These are phyloP conservation scores for Rhombomys opimus DNA, from an alignment of 2,113 vertebrate genomes.

Conservation along the genomic window DNA sequence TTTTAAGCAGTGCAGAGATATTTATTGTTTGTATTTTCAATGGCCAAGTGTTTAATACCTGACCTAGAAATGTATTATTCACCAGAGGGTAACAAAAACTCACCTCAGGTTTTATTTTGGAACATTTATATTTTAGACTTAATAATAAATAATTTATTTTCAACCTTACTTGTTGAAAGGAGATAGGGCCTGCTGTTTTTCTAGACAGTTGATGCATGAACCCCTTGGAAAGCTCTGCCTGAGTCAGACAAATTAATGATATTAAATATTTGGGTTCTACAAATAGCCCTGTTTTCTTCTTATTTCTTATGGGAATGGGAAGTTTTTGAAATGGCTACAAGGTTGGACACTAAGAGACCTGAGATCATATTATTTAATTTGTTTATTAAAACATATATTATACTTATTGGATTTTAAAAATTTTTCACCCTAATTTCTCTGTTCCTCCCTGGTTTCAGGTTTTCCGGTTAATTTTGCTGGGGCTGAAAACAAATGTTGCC, in stretches of 20 bases:
- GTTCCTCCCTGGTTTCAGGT: background rate
- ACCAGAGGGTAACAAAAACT: background rate
- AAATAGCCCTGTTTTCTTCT: background rate
- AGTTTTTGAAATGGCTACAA: background rate
- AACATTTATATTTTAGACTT: background rate
- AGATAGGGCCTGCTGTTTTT: background rate
- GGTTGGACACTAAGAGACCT: background rate
- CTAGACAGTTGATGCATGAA: background rate
- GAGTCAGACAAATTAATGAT: background rate
- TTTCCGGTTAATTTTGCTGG: conserved; percentile 31
- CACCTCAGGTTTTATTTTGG: background rate
- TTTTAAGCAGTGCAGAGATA: conserved; percentile 13
- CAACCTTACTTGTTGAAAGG: background rate
- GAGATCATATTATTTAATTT: conserved; percentile 4
- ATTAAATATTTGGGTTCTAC: background rate
- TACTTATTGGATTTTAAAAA: background rate
- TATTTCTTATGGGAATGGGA: background rate
- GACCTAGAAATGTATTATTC: background rate
- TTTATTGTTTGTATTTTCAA: conserved; percentile 25
- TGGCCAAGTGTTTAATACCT: background rate
- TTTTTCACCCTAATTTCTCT: background rate
- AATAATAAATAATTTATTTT: background rate
- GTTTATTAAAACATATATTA: background rate
- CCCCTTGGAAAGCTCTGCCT: background rate
- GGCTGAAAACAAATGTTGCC: background rate